Evolutionary conservation across 2,113 vertebrate species (phyloP), one percentile per base, ranked within the genome.

Genomic region (Dipodomys ordii): DNA sequence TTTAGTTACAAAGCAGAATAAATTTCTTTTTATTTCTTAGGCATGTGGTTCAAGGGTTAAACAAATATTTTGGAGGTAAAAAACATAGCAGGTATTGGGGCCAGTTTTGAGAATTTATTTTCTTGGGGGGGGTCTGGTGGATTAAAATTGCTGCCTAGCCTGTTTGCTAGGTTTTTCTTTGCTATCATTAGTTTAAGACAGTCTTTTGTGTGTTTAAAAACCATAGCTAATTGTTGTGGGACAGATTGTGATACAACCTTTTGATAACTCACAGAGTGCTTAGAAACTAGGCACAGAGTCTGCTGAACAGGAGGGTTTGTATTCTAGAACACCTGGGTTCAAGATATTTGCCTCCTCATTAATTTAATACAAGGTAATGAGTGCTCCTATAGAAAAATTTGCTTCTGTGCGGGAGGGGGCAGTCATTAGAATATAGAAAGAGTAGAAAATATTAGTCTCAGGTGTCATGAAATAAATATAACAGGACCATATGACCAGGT

Each of bases 21-120:
- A 91, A 80, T 82, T 85, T 9, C 9, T 69, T 94, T 82, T 91
- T 62, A 71, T 89, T 83, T 91, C 49, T 15, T 81, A 72, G 88
- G 69, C 49, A 71, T 91, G 88, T 80, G 82, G 77, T 91, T 88
- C 57, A 89, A 94, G 78, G 87, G 72, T 92, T 93, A 83, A 88
- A 19, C 71, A 89, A 95, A 65, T 80, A 90, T 72, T 67, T 86
- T 83, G 86, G 39, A 53, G 80, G 22, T 60, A 67, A 87, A 65
- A 88, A 83, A 95, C 92, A 57, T 93, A 85, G 65, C 90, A 90
- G 67, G 39, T 20, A 25, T 62, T 86, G 74, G 53, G 39, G 6
- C 35, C 39, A 18, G 82, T 88, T 62, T 57, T 83, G 49, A 93
- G 69, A 35, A 79, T 69, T n/a, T 53, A 62, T 76, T 60, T 46